Conservation (phyloP, 35 echinoderm and acorn worm species). For the Amphiura filiformis region DNA sequence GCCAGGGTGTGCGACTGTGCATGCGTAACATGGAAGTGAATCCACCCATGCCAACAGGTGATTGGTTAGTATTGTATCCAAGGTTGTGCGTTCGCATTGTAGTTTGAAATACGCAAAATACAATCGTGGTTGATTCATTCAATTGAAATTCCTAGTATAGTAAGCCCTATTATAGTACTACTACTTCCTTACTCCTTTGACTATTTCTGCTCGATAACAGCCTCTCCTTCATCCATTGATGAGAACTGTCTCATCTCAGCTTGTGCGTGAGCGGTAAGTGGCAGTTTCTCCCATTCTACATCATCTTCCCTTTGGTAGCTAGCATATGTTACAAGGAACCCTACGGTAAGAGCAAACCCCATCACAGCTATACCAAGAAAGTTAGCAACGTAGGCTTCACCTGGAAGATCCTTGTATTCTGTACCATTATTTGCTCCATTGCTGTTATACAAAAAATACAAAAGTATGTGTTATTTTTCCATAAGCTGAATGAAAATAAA, state of each 20-base stretch:
- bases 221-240: conserved; percentile 21
- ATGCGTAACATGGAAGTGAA: too few relatives aligned
- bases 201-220: conserved; percentile 4
- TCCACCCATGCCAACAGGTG: too few relatives aligned
- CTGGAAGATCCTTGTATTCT: conserved; percentile 18
- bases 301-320: conserved; percentile 45
- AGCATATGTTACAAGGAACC: conserved; percentile 63
- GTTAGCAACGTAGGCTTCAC: conserved; percentile 60
- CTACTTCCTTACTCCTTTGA: too few relatives aligned
- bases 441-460: not conserved
- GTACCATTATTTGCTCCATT: not conserved
- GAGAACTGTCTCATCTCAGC: conserved; percentile 33
- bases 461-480: not conserved
- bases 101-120: too few relatives aligned
- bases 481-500: too few relatives aligned
- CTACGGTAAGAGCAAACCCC: conserved; percentile 42
- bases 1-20: too few relatives aligned
- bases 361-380: conserved; percentile 42
- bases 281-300: conserved; percentile 51
- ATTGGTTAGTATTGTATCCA: too few relatives aligned
- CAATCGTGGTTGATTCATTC: too few relatives aligned
- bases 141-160: too few relatives aligned
- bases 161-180: too few relatives aligned
- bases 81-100: too few relatives aligned
- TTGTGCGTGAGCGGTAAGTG: conserved; percentile 17